Evolutionary conservation across 2,888 invertebrate species (phyloP), one percentile per base, ranked within the genome.

Genomic region (Drosophila anomelani): DNA sequence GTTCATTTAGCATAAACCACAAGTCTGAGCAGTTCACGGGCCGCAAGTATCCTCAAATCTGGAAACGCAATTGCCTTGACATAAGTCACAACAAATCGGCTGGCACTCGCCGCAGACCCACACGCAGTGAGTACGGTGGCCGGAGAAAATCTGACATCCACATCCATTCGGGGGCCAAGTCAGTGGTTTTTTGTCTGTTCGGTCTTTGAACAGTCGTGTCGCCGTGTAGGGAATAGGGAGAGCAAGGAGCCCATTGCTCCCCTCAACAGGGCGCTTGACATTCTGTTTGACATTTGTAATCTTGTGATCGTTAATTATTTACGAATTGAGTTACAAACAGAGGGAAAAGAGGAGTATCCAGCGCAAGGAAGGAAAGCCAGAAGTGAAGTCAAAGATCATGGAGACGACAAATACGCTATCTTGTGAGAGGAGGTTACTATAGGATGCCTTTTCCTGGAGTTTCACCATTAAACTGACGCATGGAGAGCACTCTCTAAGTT

Each of bases 231-330:
- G 20, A 17, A 34, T 4, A 20, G 20, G 17, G 34, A 34, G 12
- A 51, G 12, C 4, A 56, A 67, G 67, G 57, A 67, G 67, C 68
- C 53, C 29, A 32, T 39, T 34, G 51, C 51, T 36, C n/a, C 59
- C 67, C 38, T 41, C 44, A 17, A 43, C 46, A 36, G 41, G 64
- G 72, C 81, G 88, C 73, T 84, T 91, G 92, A 91, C 91, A 91
- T 88, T 88, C 80, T 89, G 87, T 92, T 90, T 92, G 92, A 91
- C 91, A 90, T 89, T 90, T 90, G 87, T 91, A 92, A 91, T 91
- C 90, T 89, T 78, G 85, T 77, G 90, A 91, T 91, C 91, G 91
- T 91, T 91, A 91, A 91, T 91, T 91, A 91, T 90, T 88, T 90
- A 81, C 81, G 91, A 90, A 90, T 91, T 90, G 90, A 85, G 89